Percentiles rank a stretch among this genome's conserved stretches.
These are phyloP conservation scores for Tokudaia muenninki DNA, from an alignment of 2,797 vertebrate genomes.

Conservation along the genomic window DNA sequence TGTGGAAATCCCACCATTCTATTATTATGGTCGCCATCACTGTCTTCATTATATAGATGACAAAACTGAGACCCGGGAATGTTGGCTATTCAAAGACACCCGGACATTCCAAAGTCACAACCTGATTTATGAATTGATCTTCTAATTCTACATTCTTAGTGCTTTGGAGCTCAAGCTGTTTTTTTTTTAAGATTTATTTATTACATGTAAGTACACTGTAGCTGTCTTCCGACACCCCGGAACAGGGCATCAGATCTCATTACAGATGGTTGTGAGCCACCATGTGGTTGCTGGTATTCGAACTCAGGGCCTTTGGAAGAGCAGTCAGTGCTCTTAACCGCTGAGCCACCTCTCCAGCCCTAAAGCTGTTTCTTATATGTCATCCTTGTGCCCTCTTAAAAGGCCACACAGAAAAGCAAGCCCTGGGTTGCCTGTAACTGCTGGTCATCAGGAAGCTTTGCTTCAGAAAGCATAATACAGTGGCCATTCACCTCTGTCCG, in stretches of 20 bases:
- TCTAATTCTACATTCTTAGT: background rate
- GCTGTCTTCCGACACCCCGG: too few species aligned
- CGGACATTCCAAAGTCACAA: background rate
- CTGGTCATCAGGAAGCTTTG: background rate
- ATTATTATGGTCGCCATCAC: background rate
- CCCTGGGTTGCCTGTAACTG: background rate
- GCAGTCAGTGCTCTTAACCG: too few species aligned
- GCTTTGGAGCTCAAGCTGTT: background rate
- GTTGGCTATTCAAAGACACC: background rate
- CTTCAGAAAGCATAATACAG: background rate
- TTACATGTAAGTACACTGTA: too few species aligned
- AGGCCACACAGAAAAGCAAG: constrained; percentile 7
- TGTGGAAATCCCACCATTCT: background rate
- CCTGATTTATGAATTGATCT: background rate
- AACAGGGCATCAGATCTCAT: too few species aligned
- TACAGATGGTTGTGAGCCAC: too few species aligned
- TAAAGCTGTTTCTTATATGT: background rate
- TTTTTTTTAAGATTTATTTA: background rate
- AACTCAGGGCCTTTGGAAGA: too few species aligned
- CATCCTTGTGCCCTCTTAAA: background rate
- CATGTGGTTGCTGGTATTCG: too few species aligned
- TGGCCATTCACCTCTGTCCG: too few species aligned
- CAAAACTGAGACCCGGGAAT: background rate
- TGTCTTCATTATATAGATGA: background rate
- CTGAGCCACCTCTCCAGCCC: too few species aligned